Conservation (phyloP, 1,140 invertebrate genomes). For the Ectropis grisescens region DNA sequence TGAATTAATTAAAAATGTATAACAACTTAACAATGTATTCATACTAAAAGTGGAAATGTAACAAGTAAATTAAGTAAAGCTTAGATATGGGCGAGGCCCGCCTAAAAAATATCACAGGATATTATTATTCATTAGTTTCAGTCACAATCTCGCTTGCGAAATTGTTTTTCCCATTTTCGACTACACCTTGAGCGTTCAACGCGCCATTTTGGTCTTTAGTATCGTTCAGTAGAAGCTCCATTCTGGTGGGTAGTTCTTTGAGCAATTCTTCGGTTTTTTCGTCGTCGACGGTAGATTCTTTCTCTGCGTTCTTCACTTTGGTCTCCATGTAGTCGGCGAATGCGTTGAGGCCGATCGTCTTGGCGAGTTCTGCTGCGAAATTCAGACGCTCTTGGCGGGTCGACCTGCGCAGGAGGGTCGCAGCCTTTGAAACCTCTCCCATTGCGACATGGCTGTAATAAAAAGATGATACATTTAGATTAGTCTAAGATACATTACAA, state of each 20-base stretch:
- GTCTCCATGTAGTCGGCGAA: slow-evolving; percentile 39
- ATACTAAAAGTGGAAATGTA: too few species aligned
- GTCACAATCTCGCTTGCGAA: slow-evolving; percentile 2
- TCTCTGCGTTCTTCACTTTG: slow-evolving; percentile 13
- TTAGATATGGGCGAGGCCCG: too few species aligned
- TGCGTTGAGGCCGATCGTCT: slow-evolving; percentile 30
- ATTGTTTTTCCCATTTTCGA: too few species aligned
- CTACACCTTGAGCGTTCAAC: too few species aligned
- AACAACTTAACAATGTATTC: too few species aligned
- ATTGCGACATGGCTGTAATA: slow-evolving; percentile 41
- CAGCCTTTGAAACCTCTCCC: slow-evolving; percentile 35
- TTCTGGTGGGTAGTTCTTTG: slow-evolving; percentile 26
- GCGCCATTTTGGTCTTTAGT: too few species aligned
- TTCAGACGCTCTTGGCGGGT: slow-evolving; percentile 28
- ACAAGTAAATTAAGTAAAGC: too few species aligned
- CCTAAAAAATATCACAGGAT: too few species aligned
- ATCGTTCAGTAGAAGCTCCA: slow-evolving; percentile 26
- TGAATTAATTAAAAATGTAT: too few species aligned
- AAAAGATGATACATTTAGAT: too few species aligned
- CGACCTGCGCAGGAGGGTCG: slow-evolving; percentile 24
- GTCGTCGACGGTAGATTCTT: background rate
- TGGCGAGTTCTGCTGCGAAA: slow-evolving; percentile 46
- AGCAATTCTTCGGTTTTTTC: slow-evolving; percentile 18
- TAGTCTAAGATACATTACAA: too few species aligned
- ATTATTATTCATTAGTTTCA: slow-evolving; percentile 1